Conservation (phyloP, 1,140 invertebrate genomes). For the Aleiodes sp. region DNA sequence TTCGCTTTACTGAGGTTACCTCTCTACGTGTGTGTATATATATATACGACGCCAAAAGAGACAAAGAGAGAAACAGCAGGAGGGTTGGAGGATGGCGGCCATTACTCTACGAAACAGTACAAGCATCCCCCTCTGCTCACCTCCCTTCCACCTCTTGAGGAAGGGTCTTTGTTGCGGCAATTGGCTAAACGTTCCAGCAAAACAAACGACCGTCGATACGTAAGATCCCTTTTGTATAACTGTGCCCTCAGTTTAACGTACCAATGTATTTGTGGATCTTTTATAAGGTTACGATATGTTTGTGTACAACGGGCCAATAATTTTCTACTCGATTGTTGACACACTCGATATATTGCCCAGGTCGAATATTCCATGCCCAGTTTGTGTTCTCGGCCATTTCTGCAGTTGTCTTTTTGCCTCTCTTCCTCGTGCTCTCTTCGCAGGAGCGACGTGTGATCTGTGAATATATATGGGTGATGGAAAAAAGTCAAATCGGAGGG, state of each 20-base stretch:
- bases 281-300: not conserved
- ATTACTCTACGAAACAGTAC: constrained; percentile 55
- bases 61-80: constrained; percentile 28
- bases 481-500: not conserved
- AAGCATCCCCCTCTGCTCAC: constrained; percentile 58
- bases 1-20: constrained; percentile 23
- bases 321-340: not conserved
- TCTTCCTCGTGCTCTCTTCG: not conserved
- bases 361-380: too few relatives aligned
- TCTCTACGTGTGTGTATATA: constrained; percentile 25
- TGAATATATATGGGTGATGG: not conserved
- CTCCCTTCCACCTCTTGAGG: constrained; percentile 25
- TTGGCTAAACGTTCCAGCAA: constrained; percentile 59
- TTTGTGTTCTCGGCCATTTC: too few relatives aligned
- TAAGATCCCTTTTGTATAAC: constrained; percentile 26
- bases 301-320: not conserved
- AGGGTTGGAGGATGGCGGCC: constrained; percentile 48
- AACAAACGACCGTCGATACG: constrained; percentile 48
- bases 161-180: constrained; percentile 60
- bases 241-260: constrained; percentile 1
- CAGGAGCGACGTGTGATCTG: not conserved
- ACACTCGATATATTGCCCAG: not conserved
- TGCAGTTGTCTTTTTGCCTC: not conserved
- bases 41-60: not conserved
- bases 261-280: not conserved